Conservation (phyloP, 2,113 vertebrate genomes). For the Antechinus stuartii region DNA sequence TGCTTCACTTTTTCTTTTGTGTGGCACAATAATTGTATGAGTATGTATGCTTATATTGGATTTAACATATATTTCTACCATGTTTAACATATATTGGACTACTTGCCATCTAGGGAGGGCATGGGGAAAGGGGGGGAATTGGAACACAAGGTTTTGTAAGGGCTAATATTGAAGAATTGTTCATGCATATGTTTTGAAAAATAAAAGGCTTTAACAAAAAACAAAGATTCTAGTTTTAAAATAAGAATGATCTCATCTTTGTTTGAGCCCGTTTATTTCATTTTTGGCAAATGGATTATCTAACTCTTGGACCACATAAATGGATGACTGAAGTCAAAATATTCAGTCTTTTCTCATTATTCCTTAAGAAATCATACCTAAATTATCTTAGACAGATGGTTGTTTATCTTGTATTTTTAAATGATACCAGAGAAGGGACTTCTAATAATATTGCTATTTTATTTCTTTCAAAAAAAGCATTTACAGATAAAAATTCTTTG, state of each 20-base stretch:
- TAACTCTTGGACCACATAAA: constrained; percentile 35
- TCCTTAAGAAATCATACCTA: background rate
- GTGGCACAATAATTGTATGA: too few species aligned
- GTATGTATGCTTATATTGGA: too few species aligned
- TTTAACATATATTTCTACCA: too few species aligned
- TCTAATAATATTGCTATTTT: background rate
- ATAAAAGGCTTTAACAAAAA: too few species aligned
- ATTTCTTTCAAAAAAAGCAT: background rate
- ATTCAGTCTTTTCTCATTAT: constrained; percentile 2
- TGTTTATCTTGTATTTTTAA: constrained; percentile 4
- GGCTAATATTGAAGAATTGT: too few species aligned
- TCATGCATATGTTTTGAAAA: too few species aligned
- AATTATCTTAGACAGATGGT: background rate
- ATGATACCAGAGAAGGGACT: background rate
- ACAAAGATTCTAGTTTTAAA: background rate
- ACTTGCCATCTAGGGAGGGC: too few species aligned
- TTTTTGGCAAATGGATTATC: constrained; percentile 11
- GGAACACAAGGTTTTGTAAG: too few species aligned
- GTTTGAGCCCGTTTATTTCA: constrained; percentile 3
- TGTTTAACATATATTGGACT: too few species aligned
- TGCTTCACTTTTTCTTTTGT: too few species aligned
- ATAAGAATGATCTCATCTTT: background rate
- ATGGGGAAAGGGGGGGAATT: too few species aligned
- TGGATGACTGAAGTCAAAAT: background rate
- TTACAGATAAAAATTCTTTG: constrained; percentile 35